A percentile compares a stretch with the other conserved stretches of the same genome.
Evolutionary conservation across 2,113 vertebrate species (phyloP).

Genomic region (Cyprinodon tularosa): DNA sequence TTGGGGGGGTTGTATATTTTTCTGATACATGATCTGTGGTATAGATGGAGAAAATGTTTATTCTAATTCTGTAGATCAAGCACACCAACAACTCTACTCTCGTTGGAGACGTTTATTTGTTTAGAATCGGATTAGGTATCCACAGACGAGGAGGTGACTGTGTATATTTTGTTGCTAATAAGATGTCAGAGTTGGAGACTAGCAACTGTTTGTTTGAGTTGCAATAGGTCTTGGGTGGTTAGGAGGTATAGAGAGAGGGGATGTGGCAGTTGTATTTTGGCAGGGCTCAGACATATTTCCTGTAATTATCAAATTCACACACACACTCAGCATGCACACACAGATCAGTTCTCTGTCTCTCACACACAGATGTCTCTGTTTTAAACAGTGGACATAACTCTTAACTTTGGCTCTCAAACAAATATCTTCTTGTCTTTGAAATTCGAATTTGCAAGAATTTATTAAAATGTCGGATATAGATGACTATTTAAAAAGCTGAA

Average conservation of each 20-base stretch:
- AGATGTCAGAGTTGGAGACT: conserved; percentile 52
- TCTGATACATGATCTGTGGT: conserved; percentile 58
- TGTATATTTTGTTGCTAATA: conserved; percentile 66
- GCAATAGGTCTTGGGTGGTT: conserved; percentile 51
- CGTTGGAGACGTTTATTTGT: conserved; percentile 58
- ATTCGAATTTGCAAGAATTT: conserved; percentile 33
- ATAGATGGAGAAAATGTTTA: conserved; percentile 43
- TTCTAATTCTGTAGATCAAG: conserved; percentile 47
- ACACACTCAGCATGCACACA: conserved; percentile 17
- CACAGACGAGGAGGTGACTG: conserved; percentile 40
- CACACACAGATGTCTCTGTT: conserved; percentile 29
- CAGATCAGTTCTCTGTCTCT: neutral
- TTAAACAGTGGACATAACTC: conserved; percentile 8
- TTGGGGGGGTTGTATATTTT: conserved; percentile 63
- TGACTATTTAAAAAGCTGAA: conserved; percentile 43
- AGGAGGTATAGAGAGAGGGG: conserved; percentile 51
- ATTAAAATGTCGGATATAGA: conserved; percentile 43
- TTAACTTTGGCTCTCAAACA: conserved; percentile 29
- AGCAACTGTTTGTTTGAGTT: conserved; percentile 66
- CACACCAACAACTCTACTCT: conserved; percentile 30
- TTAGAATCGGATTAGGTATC: conserved; percentile 70
- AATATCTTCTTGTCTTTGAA: conserved; percentile 37
- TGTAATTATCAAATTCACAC: conserved; percentile 76
- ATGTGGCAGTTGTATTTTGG: conserved; percentile 61
- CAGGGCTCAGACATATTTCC: conserved; percentile 66